These are phyloP conservation scores for Monodelphis domestica DNA, from an alignment of 2,797 vertebrate genomes.

Conservation along the genomic window DNA sequence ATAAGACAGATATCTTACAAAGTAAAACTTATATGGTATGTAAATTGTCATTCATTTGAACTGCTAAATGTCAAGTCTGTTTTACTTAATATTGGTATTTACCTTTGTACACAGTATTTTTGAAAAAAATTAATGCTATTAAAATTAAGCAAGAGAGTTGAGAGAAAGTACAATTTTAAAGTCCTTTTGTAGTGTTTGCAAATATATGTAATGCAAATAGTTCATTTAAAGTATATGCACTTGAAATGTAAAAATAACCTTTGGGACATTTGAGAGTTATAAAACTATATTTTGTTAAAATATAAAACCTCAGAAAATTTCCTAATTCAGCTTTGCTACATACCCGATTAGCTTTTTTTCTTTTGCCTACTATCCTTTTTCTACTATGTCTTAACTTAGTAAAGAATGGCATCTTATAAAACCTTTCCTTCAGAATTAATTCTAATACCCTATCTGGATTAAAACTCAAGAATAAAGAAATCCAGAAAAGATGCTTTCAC, in stretches of 20 bases:
- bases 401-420: not conserved
- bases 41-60: not conserved
- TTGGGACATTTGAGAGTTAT: not conserved
- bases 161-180: not conserved
- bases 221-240: not conserved
- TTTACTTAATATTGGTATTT: not conserved
- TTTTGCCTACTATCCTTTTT: conserved; percentile 18
- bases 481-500: not conserved
- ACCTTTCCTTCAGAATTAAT: conserved; percentile 35
- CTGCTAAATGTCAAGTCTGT: not conserved
- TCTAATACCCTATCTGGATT: conserved; percentile 9
- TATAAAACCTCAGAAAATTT: too few relatives aligned
- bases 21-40: not conserved
- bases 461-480: conserved; percentile 27
- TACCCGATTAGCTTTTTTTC: not conserved
- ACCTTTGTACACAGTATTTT: not conserved
- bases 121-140: not conserved
- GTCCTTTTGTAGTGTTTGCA: not conserved
- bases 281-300: not conserved
- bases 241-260: not conserved
- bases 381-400: not conserved
- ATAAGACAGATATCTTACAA: not conserved
- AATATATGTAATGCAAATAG: not conserved
- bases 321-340: too few relatives aligned
- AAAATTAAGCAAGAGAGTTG: not conserved